Conservation (phyloP, 2,888 invertebrate genomes). For the Ganaspis brasiliensis region DNA sequence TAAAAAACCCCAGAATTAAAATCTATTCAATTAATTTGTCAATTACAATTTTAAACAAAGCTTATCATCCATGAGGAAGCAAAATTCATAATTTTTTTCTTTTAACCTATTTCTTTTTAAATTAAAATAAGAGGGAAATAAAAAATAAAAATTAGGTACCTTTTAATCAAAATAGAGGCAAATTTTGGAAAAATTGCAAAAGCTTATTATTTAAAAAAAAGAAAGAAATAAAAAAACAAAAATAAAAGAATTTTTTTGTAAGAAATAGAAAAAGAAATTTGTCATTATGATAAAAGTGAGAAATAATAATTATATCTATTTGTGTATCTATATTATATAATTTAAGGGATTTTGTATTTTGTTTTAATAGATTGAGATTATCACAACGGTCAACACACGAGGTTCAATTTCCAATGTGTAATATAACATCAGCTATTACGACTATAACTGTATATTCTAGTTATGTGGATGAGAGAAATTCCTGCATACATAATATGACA, state of each 20-base stretch:
- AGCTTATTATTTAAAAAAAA: too few relatives aligned
- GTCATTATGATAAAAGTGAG: not conserved
- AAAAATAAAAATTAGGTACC: too few relatives aligned
- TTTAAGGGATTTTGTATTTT: conserved; percentile 22
- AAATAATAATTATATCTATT: not conserved
- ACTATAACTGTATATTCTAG: conserved; percentile 39
- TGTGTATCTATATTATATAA: conserved; percentile 6
- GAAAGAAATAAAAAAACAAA: not conserved
- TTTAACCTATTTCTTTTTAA: too few relatives aligned
- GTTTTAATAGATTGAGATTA: not conserved
- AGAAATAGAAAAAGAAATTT: not conserved
- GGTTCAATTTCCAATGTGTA: conserved; percentile 4
- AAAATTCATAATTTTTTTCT: too few relatives aligned
- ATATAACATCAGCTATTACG: conserved; percentile 16
- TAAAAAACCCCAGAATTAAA: conserved; percentile 49
- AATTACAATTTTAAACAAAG: too few relatives aligned
- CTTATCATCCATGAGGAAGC: too few relatives aligned
- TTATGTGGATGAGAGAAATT: conserved; percentile 69
- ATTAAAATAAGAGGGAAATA: too few relatives aligned
- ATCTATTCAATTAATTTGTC: too few relatives aligned
- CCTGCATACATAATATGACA: conserved; percentile 76
- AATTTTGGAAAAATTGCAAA: too few relatives aligned
- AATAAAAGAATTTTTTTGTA: not conserved
- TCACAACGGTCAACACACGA: not conserved
- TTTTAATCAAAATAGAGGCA: too few relatives aligned